Evolutionary conservation across 2,113 vertebrate genomes (phyloP).

Genomic region (Emydocephalus ijimae): DNA sequence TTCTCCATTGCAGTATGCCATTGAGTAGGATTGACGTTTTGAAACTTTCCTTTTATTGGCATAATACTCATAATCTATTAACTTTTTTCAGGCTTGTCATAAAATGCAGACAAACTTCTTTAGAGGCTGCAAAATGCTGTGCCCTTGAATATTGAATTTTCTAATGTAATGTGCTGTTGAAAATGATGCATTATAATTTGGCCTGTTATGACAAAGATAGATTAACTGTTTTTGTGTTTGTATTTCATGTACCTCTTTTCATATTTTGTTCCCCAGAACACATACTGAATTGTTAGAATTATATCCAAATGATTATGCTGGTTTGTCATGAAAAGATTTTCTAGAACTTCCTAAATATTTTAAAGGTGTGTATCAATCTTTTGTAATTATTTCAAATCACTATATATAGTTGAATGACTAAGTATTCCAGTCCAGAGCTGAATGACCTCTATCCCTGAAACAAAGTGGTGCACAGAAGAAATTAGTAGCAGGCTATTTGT

Average conservation of each 20-base stretch:
- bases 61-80: neutral
- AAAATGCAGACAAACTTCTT: neutral
- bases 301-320: slow-evolving; percentile 40
- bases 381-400: neutral
- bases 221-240: slow-evolving; percentile 31
- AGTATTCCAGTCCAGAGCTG: neutral
- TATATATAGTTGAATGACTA: neutral
- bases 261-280: slow-evolving; percentile 30
- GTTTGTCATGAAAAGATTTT: neutral
- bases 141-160: slow-evolving; percentile 9
- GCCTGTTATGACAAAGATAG: slow-evolving; percentile 4
- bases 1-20: neutral
- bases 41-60: neutral
- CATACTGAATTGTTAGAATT: slow-evolving; percentile 35
- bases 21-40: neutral
- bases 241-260: slow-evolving; percentile 32
- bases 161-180: slow-evolving; percentile 37
- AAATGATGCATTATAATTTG: slow-evolving; percentile 10
- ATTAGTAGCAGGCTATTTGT: neutral
- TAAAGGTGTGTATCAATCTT: neutral
- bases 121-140: slow-evolving; percentile 35
- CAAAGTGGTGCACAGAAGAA: neutral
- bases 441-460: neutral
- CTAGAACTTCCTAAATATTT: neutral
- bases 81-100: neutral